These are phyloP conservation scores for Trachythela sp. DNA, from an alignment of 64 coral and sea anemone species.

Conservation along the genomic window DNA sequence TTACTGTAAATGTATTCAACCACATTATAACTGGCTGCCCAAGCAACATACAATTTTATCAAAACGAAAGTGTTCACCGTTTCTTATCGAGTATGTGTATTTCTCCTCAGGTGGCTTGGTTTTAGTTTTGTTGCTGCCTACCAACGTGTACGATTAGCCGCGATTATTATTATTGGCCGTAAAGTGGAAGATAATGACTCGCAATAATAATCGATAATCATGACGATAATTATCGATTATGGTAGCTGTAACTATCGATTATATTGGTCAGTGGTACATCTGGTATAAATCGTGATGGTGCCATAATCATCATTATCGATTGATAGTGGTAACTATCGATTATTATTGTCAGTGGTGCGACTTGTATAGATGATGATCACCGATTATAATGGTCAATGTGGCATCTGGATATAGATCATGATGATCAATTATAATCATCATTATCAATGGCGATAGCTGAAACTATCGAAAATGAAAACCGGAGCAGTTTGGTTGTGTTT, in stretches of 20 bases:
- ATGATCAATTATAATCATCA: not conserved
- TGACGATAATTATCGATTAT: not conserved
- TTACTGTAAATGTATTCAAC: too few relatives aligned
- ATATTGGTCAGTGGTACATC: not conserved
- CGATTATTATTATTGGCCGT: not conserved
- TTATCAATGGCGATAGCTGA: not conserved
- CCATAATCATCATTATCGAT: not conserved
- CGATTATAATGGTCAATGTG: not conserved
- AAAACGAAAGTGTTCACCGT: not conserved
- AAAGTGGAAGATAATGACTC: not conserved
- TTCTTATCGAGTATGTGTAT: not conserved
- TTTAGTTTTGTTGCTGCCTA: slow-evolving; percentile 6
- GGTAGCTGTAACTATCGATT: not conserved
- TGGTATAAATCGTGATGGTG: not conserved
- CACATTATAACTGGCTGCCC: too few relatives aligned
- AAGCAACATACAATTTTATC: too few relatives aligned
- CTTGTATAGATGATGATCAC: not conserved
- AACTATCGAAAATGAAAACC: not conserved
- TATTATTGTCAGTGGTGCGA: not conserved
- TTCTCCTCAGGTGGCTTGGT: not conserved
- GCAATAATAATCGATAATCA: not conserved
- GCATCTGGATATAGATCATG: not conserved
- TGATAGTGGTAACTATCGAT: not conserved
- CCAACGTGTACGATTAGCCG: not conserved
- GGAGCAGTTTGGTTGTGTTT: not conserved